Percentiles rank a stretch among this genome's conserved stretches.
These are phyloP conservation scores for Bombus breviceps DNA, from an alignment of 1,140 invertebrate genomes.

Conservation along the genomic window DNA sequence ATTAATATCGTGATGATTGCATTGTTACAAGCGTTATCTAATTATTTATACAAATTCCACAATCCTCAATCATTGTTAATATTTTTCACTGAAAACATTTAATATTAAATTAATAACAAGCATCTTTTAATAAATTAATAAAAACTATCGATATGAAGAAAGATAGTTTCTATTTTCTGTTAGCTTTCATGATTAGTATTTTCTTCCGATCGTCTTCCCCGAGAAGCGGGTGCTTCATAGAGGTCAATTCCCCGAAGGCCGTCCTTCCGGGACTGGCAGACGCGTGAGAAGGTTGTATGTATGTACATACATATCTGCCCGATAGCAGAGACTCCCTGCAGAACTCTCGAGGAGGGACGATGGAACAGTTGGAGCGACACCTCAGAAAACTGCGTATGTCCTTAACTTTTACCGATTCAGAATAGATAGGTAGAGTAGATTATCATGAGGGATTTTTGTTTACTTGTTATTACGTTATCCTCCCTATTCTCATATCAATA, in stretches of 20 bases:
- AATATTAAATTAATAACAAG: neutral
- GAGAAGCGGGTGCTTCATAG: conserved; percentile 31
- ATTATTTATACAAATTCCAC: too few species aligned
- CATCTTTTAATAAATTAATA: neutral
- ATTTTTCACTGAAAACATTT: neutral
- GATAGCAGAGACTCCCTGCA: conserved; percentile 50
- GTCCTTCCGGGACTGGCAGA: conserved; percentile 72
- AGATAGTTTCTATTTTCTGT: neutral
- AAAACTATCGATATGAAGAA: neutral
- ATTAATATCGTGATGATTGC: too few species aligned
- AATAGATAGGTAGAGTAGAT: conserved; percentile 60
- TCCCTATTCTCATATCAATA: conserved; percentile 16
- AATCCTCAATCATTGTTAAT: neutral
- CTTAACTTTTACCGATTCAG: conserved; percentile 38
- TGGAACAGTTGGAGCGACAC: conserved; percentile 36
- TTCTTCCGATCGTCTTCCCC: conserved; percentile 3
- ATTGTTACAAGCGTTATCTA: too few species aligned
- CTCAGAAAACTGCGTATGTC: conserved; percentile 16
- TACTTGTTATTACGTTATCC: neutral
- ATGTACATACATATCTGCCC: conserved; percentile 10
- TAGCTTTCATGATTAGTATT: conserved; percentile 22
- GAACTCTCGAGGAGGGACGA: conserved; percentile 20
- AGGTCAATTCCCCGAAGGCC: conserved; percentile 74
- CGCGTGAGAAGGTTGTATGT: conserved; percentile 55
- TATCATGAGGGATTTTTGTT: conserved; percentile 37